Base-by-base conservation (phyloP, 2,797 vertebrate genomes). In the Anabacerthia variegaticeps region DNA sequence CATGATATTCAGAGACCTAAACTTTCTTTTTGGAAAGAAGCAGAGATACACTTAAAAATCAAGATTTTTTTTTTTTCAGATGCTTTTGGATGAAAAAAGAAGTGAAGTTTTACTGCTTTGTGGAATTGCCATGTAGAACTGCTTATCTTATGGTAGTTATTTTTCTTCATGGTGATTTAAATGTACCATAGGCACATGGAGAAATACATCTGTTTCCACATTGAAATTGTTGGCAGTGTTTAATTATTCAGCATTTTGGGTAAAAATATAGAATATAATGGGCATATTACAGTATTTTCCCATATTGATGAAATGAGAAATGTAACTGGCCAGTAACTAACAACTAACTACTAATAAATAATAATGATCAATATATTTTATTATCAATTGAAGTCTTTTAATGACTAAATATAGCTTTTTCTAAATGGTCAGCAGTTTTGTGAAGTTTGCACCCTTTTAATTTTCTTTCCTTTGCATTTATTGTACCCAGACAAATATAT, bases 191-290 rank as follows among this genome's bases (percentile, higher is more conserved):
- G 83, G 56, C 74, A 85, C 20, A 10, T 39, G 63, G 21, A 84
- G 78, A 96, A 96, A 94, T 58, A 48, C 43, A 91, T 84, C 78
- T 90, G 66, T 82, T 97, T 97, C 90, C 81, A n/a, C 48, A 92
- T 2, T 80, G 89, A 90, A 96, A 93, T 62, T 92, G 55, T 51
- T 84, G 51, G 46, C 81, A 90, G 51, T 83, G 63, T 92, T 85
- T 63, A 91, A 95, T 83, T 62, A 81, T 44, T 54, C 59, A 37
- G 9, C 22, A 72, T 73, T 79, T 75, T 14, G 8, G 18, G 9
- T 5, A 41, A 80, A 69, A 73, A 1, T 11, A 30, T 10, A 67
- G 46, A 93, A 48, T 51, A 41, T 43, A 85, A 48, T n/a, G 21
- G 49, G 27, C 4, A 58, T 58, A 43, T 83, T 54, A 54, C 12